Conservation (phyloP, 2,888 invertebrate species). For the Fissipunctia ypsillon region DNA sequence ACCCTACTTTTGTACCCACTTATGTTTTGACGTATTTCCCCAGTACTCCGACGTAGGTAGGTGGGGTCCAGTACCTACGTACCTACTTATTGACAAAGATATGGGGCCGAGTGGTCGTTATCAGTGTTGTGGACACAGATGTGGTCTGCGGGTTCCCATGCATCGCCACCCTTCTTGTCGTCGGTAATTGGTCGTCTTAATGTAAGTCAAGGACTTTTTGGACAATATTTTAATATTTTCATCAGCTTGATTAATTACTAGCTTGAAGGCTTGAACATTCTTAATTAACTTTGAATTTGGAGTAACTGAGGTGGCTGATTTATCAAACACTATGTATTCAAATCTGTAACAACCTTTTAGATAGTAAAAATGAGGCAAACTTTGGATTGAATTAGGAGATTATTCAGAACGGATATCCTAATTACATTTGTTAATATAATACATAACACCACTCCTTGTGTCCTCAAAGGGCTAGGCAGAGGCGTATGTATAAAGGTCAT, state of each 20-base stretch:
- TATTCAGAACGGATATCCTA: background rate
- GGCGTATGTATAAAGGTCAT: background rate
- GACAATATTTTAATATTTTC: slow-evolving; percentile 26
- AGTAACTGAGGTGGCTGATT: background rate
- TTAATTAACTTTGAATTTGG: background rate
- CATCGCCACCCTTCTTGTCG: slow-evolving; percentile 66
- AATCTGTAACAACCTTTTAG: background rate
- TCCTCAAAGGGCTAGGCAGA: background rate
- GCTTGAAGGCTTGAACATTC: too few relatives aligned
- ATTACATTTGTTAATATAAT: background rate
- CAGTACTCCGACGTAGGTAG: slow-evolving; percentile 21
- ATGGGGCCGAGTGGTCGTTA: slow-evolving; percentile 67
- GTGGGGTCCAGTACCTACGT: slow-evolving; percentile 28
- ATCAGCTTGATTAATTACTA: slow-evolving; percentile 4
- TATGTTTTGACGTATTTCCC: slow-evolving; percentile 18
- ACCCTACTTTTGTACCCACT: background rate
- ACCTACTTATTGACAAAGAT: slow-evolving; percentile 63
- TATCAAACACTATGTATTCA: background rate
- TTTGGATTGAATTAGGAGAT: background rate
- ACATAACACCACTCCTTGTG: background rate
- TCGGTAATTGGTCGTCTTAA: slow-evolving; percentile 68
- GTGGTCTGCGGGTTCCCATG: slow-evolving; percentile 79
- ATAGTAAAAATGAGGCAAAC: background rate
- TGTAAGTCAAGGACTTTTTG: slow-evolving; percentile 67
- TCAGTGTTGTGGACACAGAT: slow-evolving; percentile 85